phyloP scores from a whole-genome alignment of 2,797 vertebrate genomes.

The Naso thynnoides region DNA sequence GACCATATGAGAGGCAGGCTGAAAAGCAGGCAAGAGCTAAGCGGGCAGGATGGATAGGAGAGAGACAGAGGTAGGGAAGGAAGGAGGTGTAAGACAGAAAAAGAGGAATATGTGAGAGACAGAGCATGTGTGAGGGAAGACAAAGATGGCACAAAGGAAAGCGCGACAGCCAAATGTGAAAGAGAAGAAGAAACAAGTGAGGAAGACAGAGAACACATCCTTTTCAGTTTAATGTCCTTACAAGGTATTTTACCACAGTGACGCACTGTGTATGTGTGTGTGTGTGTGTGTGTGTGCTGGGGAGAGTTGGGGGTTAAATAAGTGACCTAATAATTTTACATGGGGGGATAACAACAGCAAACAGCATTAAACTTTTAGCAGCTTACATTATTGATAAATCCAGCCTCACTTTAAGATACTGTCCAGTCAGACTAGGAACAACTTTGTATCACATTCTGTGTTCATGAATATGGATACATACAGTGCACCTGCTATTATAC shows the following conservation, averaged over 20 bases:
- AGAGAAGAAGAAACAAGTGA: background rate
- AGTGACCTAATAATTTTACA: slow-evolving; percentile 47
- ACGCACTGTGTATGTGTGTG: background rate
- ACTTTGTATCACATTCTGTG: slow-evolving; percentile 33
- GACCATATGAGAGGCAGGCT: slow-evolving; percentile 41
- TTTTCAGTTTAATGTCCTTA: slow-evolving; percentile 14
- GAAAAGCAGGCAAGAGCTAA: slow-evolving; percentile 26
- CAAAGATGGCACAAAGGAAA: background rate
- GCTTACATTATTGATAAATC: slow-evolving; percentile 68
- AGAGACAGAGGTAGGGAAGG: background rate
- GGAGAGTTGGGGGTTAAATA: slow-evolving; percentile 12
- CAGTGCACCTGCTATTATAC: slow-evolving; percentile 6
- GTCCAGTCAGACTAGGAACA: slow-evolving; percentile 32
- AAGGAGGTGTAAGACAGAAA: background rate
- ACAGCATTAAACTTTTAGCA: slow-evolving; percentile 68
- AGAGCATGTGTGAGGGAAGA: slow-evolving; percentile 13
- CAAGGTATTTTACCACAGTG: slow-evolving; percentile 3
- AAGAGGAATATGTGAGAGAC: slow-evolving; percentile 29
- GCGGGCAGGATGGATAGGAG: slow-evolving; percentile 11
- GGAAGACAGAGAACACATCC: slow-evolving; percentile 7
- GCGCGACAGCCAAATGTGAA: background rate
- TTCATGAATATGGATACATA: slow-evolving; percentile 69
- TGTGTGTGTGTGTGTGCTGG: slow-evolving; percentile 3
- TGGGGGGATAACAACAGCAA: slow-evolving; percentile 35
- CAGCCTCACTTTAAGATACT: slow-evolving; percentile 31